phyloP scores from a whole-genome alignment of 2,113 vertebrate species.

The Sinosuthora webbiana region DNA sequence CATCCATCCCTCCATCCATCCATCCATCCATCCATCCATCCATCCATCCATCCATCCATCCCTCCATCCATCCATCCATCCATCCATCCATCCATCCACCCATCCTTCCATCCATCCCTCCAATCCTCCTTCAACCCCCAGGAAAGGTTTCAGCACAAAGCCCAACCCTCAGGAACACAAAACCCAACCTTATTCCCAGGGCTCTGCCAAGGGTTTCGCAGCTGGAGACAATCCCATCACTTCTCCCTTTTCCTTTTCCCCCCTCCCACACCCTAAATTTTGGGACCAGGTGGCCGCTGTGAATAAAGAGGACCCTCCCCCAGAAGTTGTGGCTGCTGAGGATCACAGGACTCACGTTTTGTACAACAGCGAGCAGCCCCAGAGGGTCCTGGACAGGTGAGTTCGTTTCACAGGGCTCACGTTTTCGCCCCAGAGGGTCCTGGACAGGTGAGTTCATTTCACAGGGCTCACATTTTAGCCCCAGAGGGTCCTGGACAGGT shows the following conservation, averaged over 20 bases:
- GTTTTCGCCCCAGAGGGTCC: too few species aligned
- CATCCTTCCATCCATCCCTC: not conserved
- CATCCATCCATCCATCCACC: too few species aligned
- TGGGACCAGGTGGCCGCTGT: constrained; percentile 82
- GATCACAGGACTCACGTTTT: constrained; percentile 85
- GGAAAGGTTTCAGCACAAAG: not conserved
- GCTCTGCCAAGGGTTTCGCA: too few species aligned
- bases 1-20: not conserved
- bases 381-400: constrained; percentile 85
- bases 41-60: too few species aligned
- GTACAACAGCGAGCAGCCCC: constrained; percentile 81
- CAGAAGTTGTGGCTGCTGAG: constrained; percentile 82
- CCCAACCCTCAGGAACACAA: not conserved
- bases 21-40: not conserved
- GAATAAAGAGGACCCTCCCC: constrained; percentile 85
- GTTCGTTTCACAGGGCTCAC: too few species aligned
- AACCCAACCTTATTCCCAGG: not conserved
- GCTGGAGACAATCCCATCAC: not conserved
- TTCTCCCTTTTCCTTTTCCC: not conserved
- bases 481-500: too few species aligned
- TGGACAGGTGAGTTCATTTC: too few species aligned
- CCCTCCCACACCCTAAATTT: not conserved
- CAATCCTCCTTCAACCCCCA: not conserved
- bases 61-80: not conserved
- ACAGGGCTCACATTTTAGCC: too few species aligned